Evolutionary conservation across 2,113 vertebrate species (phyloP), one percentile per base, ranked within the genome.

Genomic region (Psittacula cyanocephala): DNA sequence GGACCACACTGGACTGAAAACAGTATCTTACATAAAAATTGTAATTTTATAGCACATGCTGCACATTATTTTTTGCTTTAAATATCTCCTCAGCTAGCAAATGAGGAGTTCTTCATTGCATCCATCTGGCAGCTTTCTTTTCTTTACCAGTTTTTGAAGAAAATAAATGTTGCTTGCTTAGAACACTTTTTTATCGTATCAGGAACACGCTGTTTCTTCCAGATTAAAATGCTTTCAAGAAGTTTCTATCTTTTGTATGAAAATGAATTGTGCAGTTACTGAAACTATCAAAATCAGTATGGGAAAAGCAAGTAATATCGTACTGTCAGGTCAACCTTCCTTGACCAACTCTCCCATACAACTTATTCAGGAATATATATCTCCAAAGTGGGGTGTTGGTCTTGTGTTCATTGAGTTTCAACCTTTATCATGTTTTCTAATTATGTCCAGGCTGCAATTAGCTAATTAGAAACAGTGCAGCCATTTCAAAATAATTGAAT

Each of bases 401-500:
- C 19, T 39, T 19, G 10, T 62, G 25, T 28, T 27, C 11, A 64
- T 57, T 18, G 33, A 13, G 47, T 80, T 85, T 63, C 49, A 91
- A 57, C 29, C 63, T 81, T 49, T 71, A 60, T 29, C 1, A 20
- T 81, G 82, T 78, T 55, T 72, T n/a, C 63, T 80, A 65, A 39
- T 77, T 65, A 46, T 3, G 3, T 46, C 55, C 41, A 74, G 44
- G 47, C 25, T 69, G 25, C 47, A 94, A 94, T 94, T 79, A 95
- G 50, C n/a, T 94, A 79, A 93, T 64, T 80, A 84, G 71, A 43
- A 92, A 29, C 60, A 77, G 43, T 53, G 27, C 68, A 76, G 55
- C 7, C 88, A 63, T 89, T 95, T 93, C 18, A 81, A 93, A 75
- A 86, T 83, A 92, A 81, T 43, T 72, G 28, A 92, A 93, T 79